Percentiles rank a stretch among this genome's conserved stretches.
Conservation (phyloP, 2,888 invertebrate genomes). For the Macrosoma leucophasiata region DNA sequence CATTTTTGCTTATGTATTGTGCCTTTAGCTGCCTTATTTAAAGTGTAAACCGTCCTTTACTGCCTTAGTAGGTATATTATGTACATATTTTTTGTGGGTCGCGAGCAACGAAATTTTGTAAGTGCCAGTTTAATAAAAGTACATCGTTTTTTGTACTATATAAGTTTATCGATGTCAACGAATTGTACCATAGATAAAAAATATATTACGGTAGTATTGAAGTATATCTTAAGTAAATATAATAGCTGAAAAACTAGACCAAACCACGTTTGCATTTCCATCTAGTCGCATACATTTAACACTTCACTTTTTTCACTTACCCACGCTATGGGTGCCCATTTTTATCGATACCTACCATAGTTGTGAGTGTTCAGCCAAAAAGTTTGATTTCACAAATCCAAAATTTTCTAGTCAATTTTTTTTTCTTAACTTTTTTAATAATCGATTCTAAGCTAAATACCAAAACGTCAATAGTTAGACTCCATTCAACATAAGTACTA, state of each 20-base stretch:
- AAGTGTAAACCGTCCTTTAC: constrained; percentile 61
- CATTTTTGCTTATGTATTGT: constrained; percentile 33
- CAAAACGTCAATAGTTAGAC: constrained; percentile 47
- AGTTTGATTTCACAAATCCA: constrained; percentile 52
- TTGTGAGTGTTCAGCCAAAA: constrained; percentile 54
- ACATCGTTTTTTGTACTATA: constrained; percentile 4
- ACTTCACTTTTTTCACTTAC: constrained; percentile 28
- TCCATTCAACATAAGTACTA: constrained; percentile 20
- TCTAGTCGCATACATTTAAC: constrained; percentile 42
- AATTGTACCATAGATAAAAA: too few species aligned
- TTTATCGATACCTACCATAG: constrained; percentile 29
- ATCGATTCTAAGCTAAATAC: constrained; percentile 56
- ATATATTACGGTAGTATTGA: too few species aligned
- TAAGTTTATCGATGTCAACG: too few species aligned
- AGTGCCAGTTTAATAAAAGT: constrained; percentile 48
- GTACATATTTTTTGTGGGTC: constrained; percentile 46
- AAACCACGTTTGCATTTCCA: constrained; percentile 43
- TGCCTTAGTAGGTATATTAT: constrained; percentile 44
- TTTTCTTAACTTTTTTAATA: constrained; percentile 41
- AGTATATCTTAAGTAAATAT: too few species aligned
- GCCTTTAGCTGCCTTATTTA: constrained; percentile 63
- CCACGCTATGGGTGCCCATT: constrained; percentile 6
- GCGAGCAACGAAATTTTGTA: constrained; percentile 55
- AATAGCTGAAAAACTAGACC: constrained; percentile 20
- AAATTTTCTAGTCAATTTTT: constrained; percentile 69